Percentiles rank a stretch among this genome's conserved stretches.
These are phyloP conservation scores for Epistrophe eligans DNA, from an alignment of 2,888 invertebrate species.

Conservation along the genomic window DNA sequence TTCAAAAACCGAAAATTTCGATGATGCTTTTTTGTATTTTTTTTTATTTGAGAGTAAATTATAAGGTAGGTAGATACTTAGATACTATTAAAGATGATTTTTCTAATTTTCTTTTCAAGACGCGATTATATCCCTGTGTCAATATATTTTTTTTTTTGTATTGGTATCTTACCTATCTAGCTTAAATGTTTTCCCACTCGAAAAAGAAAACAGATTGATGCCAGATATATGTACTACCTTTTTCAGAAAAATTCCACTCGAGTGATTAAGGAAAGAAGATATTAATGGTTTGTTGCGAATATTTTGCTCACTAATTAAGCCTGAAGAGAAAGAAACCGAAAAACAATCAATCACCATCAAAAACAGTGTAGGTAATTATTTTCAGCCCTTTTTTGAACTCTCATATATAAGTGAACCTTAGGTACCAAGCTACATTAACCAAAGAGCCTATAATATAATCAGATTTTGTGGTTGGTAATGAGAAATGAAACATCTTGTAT, in stretches of 20 bases:
- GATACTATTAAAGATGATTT: neutral
- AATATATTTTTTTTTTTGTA: neutral
- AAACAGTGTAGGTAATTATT: conserved; percentile 38
- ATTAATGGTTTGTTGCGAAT: conserved; percentile 33
- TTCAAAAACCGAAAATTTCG: too few species aligned
- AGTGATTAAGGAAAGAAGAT: conserved; percentile 32
- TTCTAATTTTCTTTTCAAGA: neutral
- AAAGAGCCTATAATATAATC: neutral
- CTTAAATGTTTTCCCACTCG: neutral
- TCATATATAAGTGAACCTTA: neutral
- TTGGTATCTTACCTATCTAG: neutral
- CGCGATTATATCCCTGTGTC: neutral
- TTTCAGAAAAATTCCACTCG: conserved; percentile 15
- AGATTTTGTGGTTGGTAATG: conserved; percentile 17
- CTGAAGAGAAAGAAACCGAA: neutral
- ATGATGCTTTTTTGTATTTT: too few species aligned
- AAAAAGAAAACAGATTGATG: conserved; percentile 10
- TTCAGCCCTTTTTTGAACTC: conserved; percentile 33
- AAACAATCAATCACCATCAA: conserved; percentile 40
- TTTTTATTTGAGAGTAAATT: too few species aligned
- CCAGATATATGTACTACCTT: neutral
- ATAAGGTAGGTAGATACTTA: too few species aligned
- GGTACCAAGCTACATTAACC: conserved; percentile 7
- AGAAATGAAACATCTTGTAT: conserved; percentile 20
- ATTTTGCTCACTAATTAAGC: conserved; percentile 39